Conservation (phyloP, 2,113 vertebrate species). For the Bos indicus region DNA sequence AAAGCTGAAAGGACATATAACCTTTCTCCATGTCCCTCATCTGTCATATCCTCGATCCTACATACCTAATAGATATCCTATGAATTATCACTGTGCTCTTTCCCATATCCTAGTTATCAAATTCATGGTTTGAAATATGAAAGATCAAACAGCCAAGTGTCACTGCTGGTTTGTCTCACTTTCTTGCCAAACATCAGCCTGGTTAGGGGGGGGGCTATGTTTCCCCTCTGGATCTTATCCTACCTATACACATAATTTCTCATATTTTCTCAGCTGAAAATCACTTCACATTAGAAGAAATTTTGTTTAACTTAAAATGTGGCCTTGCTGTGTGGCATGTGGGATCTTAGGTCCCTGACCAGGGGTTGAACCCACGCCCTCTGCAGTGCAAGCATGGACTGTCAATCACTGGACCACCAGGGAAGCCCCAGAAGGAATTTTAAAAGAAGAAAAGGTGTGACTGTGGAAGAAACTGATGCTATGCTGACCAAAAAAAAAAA, state of each 20-base stretch:
- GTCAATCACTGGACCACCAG: not conserved
- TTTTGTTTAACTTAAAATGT: not conserved
- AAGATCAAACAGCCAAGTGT: not conserved
- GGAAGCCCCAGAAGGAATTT: not conserved
- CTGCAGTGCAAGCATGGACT: not conserved
- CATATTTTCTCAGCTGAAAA: not conserved
- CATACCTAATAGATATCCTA: not conserved
- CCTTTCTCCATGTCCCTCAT: not conserved
- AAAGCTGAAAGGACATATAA: conserved; percentile 22
- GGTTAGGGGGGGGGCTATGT: not conserved
- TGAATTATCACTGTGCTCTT: conserved; percentile 1
- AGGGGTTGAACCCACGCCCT: fast-evolving
- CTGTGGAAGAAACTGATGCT: not conserved
- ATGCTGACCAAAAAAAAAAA: not conserved
- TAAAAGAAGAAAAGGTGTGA: not conserved
- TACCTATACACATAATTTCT: not conserved
- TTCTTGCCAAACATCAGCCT: not conserved
- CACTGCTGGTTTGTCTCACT: not conserved
- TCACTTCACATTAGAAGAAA: not conserved
- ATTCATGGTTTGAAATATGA: not conserved
- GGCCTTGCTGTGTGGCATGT: not conserved
- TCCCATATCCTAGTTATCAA: not conserved
- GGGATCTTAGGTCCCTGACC: not conserved
- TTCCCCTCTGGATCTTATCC: not conserved
- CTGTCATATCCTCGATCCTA: not conserved